Conservation (phyloP, 37 sponge, comb jelly and placozoan genomes). For the Dysidea cf. avara region DNA sequence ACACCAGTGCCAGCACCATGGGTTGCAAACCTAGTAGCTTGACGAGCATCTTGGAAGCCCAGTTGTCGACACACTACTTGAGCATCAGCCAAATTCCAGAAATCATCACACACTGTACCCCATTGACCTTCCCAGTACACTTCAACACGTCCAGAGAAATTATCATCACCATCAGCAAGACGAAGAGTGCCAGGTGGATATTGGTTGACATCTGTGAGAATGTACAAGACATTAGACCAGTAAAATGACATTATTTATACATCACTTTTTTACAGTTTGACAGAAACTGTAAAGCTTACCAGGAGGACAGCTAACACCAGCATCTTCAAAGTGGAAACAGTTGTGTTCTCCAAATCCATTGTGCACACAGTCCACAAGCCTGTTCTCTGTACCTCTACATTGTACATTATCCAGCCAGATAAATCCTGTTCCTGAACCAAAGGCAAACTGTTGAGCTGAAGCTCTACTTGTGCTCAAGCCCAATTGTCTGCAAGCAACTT, state of each 20-base stretch:
- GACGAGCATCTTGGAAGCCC: not conserved
- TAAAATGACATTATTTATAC: too few species aligned
- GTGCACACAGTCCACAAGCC: not conserved
- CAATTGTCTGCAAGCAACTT: slow-evolving; percentile 25
- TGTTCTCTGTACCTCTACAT: slow-evolving; percentile 18
- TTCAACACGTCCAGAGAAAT: too few species aligned
- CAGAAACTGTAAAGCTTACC: too few species aligned
- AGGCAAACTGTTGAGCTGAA: not conserved
- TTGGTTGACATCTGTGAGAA: too few species aligned
- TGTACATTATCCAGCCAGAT: slow-evolving; percentile 21
- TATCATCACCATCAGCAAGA: too few species aligned
- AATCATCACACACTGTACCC: slow-evolving; percentile 16
- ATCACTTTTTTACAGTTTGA: too few species aligned
- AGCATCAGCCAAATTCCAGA: slow-evolving; percentile 7
- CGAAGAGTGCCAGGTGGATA: too few species aligned
- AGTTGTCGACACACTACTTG: slow-evolving; percentile 12
- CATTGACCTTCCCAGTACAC: not conserved
- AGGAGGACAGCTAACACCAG: slow-evolving; percentile 2
- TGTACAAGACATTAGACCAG: too few species aligned
- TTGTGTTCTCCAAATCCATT: not conserved
- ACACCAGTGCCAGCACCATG: slow-evolving; percentile 6
- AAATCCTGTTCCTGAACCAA: slow-evolving; percentile 3
- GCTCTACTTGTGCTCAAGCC: slow-evolving; percentile 1
- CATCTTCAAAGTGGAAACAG: slow-evolving; percentile 12
- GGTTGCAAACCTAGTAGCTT: not conserved